phyloP scores from a whole-genome alignment of 1,140 invertebrate genomes.

The Drosophila pseudoananassae region DNA sequence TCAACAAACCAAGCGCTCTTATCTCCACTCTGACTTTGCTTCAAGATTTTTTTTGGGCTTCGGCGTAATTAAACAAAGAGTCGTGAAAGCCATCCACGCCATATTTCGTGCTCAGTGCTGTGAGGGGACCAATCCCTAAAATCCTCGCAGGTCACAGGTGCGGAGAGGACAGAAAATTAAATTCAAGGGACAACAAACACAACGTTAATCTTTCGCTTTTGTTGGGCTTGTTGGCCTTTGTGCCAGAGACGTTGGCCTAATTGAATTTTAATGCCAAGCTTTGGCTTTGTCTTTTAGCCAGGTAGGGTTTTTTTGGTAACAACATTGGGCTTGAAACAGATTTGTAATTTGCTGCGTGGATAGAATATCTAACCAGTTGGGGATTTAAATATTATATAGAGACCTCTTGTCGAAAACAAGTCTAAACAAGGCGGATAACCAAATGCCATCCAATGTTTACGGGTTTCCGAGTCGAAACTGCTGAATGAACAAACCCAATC shows the following conservation, averaged over 20 bases:
- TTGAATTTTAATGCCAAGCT: conserved; percentile 71
- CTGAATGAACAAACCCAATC: not conserved
- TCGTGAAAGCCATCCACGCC: conserved; percentile 42
- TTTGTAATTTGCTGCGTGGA: conserved; percentile 50
- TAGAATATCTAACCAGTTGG: not conserved
- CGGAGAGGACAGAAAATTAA: conserved; percentile 26
- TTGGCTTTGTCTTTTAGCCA: too few relatives aligned
- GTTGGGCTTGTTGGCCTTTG: conserved; percentile 20
- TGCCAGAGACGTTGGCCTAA: conserved; percentile 52
- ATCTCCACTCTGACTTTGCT: conserved; percentile 36
- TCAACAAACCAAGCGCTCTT: conserved; percentile 24
- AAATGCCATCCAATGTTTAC: conserved; percentile 47
- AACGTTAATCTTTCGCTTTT: conserved; percentile 22
- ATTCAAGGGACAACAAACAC: not conserved
- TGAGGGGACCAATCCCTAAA: conserved; percentile 42
- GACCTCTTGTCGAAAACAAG: conserved; percentile 29
- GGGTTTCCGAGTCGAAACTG: conserved; percentile 14
- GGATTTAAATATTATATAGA: too few relatives aligned
- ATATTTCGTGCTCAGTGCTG: conserved; percentile 52
- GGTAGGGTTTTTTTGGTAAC: too few relatives aligned
- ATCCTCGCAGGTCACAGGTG: conserved; percentile 16
- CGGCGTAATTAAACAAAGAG: conserved; percentile 69
- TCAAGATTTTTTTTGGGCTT: conserved; percentile 47
- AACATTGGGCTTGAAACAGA: conserved; percentile 29
- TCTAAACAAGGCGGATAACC: conserved; percentile 41